phyloP scores from a whole-genome alignment of 1,140 invertebrate species.

The Propsilocerus akamusi region DNA sequence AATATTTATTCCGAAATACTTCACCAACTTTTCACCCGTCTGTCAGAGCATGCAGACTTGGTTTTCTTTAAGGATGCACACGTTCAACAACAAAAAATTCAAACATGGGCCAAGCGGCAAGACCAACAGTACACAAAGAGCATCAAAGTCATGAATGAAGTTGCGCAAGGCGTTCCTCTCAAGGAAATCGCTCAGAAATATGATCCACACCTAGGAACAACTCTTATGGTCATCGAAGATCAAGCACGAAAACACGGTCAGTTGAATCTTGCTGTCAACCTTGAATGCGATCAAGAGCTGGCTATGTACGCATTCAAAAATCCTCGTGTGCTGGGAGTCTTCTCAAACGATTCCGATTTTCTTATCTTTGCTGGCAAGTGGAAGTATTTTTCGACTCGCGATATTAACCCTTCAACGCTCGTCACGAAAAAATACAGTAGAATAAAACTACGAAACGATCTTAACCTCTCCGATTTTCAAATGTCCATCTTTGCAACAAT shows the following conservation, averaged over 20 bases:
- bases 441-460: neutral
- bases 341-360: neutral
- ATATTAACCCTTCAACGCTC: neutral
- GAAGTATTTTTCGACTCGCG: neutral
- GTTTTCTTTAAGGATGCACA: neutral
- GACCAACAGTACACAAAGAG: neutral
- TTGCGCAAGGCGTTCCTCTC: neutral
- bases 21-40: too few species aligned
- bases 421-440: neutral
- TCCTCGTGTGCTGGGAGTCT: neutral
- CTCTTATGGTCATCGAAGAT: neutral
- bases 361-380: neutral
- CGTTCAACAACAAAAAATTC: neutral
- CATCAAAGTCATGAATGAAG: neutral
- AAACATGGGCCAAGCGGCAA: neutral
- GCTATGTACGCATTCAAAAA: neutral
- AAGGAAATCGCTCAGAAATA: neutral
- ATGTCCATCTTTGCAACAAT: neutral
- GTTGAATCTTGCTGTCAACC: neutral
- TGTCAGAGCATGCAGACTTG: neutral
- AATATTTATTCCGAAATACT: too few species aligned
- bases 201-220: neutral
- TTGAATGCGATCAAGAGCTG: neutral
- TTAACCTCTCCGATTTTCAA: neutral
- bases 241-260: neutral